A percentile compares a stretch with the other conserved stretches of the same genome.
Evolutionary conservation across 2,888 invertebrate species (phyloP).

Genomic region (Catocala sponsa): DNA sequence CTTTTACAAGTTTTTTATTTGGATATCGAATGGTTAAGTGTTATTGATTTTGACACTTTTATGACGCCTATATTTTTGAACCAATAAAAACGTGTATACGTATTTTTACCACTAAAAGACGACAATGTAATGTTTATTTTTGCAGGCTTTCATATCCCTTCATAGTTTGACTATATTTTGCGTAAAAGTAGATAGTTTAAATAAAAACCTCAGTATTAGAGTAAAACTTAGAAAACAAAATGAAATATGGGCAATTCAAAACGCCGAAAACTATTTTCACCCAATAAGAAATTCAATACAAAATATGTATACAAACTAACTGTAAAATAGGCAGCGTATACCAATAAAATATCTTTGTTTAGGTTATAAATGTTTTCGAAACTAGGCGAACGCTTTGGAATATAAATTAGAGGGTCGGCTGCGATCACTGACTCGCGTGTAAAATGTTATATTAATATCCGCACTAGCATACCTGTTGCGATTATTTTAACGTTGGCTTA

Average conservation of each 20-base stretch:
- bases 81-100: too few species aligned
- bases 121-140: too few species aligned
- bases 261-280: not conserved
- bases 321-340: constrained; percentile 29
- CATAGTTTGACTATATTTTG: too few species aligned
- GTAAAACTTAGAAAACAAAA: too few species aligned
- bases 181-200: too few species aligned
- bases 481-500: constrained; percentile 34
- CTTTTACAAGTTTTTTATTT: constrained; percentile 29
- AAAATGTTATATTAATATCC: constrained; percentile 56
- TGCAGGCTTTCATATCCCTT: too few species aligned
- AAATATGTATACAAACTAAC: constrained; percentile 25
- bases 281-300: constrained; percentile 26
- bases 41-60: constrained; percentile 4
- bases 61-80: too few species aligned
- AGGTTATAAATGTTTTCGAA: constrained; percentile 46
- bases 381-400: constrained; percentile 46
- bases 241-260: too few species aligned
- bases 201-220: too few species aligned
- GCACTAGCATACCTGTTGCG: constrained; percentile 55
- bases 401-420: constrained; percentile 50
- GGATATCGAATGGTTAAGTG: constrained; percentile 3
- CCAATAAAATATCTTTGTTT: constrained; percentile 44
- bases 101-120: too few species aligned
- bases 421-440: constrained; percentile 44